phyloP scores from a whole-genome alignment of 1,140 invertebrate genomes.

The Contarinia nasturtii region DNA sequence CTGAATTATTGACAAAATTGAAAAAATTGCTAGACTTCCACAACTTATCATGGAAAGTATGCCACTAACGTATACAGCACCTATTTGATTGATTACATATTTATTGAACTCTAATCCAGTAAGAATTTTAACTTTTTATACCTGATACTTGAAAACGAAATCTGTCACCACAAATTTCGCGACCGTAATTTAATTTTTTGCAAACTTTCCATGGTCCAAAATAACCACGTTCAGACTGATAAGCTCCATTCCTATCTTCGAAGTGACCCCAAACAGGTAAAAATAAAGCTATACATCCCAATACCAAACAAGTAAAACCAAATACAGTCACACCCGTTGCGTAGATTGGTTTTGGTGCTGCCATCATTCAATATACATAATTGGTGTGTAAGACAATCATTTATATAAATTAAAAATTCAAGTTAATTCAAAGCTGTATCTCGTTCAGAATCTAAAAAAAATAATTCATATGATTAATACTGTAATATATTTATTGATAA shows the following conservation, averaged over 20 bases:
- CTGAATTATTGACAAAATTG: conserved; percentile 55
- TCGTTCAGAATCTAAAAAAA: too few relatives aligned
- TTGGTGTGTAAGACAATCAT: too few relatives aligned
- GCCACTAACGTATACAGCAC: conserved; percentile 57
- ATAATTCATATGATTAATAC: too few relatives aligned
- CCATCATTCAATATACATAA: conserved; percentile 12
- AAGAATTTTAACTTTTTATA: too few relatives aligned
- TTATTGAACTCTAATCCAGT: neutral
- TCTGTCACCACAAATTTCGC: conserved; percentile 60
- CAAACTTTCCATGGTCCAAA: conserved; percentile 72
- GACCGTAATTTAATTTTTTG: conserved; percentile 56
- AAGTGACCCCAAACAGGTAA: conserved; percentile 65
- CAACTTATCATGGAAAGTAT: conserved; percentile 50
- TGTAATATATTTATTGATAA: too few relatives aligned
- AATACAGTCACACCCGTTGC: conserved; percentile 52
- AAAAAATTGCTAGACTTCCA: conserved; percentile 48
- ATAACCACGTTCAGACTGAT: conserved; percentile 46
- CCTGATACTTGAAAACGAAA: conserved; percentile 57
- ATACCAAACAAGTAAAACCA: conserved; percentile 54
- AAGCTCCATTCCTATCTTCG: conserved; percentile 30
- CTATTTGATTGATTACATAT: conserved; percentile 23
- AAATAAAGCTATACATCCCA: conserved; percentile 52
- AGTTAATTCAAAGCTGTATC: too few relatives aligned
- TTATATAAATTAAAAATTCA: too few relatives aligned
- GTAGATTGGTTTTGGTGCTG: conserved; percentile 31